These are phyloP conservation scores for Drosophila parvula DNA, from an alignment of 1,140 invertebrate genomes.

Conservation along the genomic window DNA sequence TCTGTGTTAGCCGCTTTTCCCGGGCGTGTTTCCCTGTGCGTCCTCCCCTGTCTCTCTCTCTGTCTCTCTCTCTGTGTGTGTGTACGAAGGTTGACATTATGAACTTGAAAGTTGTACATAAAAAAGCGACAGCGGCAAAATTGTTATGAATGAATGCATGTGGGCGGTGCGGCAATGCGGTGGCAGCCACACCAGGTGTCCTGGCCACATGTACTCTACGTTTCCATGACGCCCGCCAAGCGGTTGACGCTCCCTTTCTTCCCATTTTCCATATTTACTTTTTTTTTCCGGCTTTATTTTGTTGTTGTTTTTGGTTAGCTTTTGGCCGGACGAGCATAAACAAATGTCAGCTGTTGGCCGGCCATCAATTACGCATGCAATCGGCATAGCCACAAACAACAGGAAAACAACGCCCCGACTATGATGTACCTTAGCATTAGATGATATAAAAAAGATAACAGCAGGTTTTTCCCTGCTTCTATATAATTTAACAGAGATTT, in stretches of 20 bases:
- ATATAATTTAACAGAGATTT: background rate
- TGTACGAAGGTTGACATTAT: slow-evolving; percentile 80
- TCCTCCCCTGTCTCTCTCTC: slow-evolving; percentile 1
- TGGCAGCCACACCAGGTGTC: slow-evolving; percentile 20
- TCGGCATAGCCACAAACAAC: slow-evolving; percentile 41
- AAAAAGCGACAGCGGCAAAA: slow-evolving; percentile 37
- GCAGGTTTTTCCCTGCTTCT: too few species aligned
- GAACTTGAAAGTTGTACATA: slow-evolving; percentile 80
- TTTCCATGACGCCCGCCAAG: slow-evolving; percentile 61
- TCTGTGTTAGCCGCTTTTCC: slow-evolving; percentile 38
- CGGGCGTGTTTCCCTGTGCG: slow-evolving; percentile 8
- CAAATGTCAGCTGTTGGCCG: slow-evolving; percentile 73
- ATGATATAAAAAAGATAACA: background rate
- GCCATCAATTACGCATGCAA: slow-evolving; percentile 79
- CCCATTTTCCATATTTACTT: slow-evolving; percentile 4
- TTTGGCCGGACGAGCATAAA: slow-evolving; percentile 47
- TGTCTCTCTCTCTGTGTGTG: slow-evolving; percentile 7
- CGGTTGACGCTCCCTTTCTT: slow-evolving; percentile 22
- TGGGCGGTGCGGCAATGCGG: slow-evolving; percentile 22
- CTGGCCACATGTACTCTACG: slow-evolving; percentile 23
- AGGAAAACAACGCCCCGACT: background rate
- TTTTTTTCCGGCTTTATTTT: slow-evolving; percentile 17
- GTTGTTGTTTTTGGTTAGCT: slow-evolving; percentile 35
- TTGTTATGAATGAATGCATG: slow-evolving; percentile 81
- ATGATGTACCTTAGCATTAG: background rate